Evolutionary conservation across 2,888 invertebrate species (phyloP), one percentile per base, ranked within the genome.

Genomic region (Rhagonycha fulva): DNA sequence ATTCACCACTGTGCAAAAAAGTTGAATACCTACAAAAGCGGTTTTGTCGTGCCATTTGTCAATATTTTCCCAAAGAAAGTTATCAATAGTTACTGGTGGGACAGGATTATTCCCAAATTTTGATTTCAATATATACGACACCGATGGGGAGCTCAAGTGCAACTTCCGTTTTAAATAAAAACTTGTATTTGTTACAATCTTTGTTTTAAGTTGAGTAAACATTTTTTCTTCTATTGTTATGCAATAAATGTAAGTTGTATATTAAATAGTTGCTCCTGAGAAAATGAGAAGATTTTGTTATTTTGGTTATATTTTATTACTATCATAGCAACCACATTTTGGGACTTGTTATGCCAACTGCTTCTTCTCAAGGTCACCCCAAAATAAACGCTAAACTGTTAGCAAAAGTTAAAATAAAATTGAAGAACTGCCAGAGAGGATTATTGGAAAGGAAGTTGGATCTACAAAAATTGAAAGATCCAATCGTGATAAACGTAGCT

Each of bases 11-110:
- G 2, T n/a, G 9, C 4, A 30, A 68, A 68, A 66, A 0, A 24
- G 4, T 3, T 5, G 0, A 14, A 63, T 11, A 60, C 68, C 61
- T 28, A 68, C 72, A 14, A 61, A 9, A 14, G 67, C 68, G 0
- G 30, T 68, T n/a, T 68, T 67, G 72, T 93, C 89, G 4, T 91
- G 89, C 93, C 93, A 94, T 87, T 89, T 91, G 14, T 92, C 90
- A 68, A 93, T 82, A 83, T 92, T 89, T 77, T 88, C 87, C 92
- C 92, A 93, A 4, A 94, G 87, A 79, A 90, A 91, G 80, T 93
- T 91, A 73, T 92, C 89, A 68, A 93, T 76, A 1, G 91, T 89
- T 14, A 87, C 83, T 79, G 91, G 90, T 0, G 91, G 90, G 66
- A 90, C n/a, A 24, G 63, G 63, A 24, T 9, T 66, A 7, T 24